phyloP scores from a whole-genome alignment of 2,888 invertebrate species.

The Caenorhabditis sp. region DNA sequence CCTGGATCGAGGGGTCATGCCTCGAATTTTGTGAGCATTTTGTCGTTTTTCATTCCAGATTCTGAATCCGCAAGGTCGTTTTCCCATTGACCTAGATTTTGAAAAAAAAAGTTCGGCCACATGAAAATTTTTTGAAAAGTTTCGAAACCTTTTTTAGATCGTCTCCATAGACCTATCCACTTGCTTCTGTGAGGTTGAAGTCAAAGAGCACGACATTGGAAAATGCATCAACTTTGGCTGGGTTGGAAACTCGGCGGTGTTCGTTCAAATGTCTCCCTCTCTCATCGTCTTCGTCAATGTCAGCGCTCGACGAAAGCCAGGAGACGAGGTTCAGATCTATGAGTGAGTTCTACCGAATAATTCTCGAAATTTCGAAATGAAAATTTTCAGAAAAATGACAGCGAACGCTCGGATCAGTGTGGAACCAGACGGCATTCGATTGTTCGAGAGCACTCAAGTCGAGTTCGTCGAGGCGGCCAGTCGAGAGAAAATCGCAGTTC shows the following conservation, averaged over 20 bases:
- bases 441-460: slow-evolving; percentile 60
- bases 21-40: no score
- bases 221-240: slow-evolving; percentile 64
- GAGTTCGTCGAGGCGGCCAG: slow-evolving; percentile 63
- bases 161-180: slow-evolving; percentile 62
- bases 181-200: slow-evolving; percentile 43
- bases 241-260: slow-evolving; percentile 53
- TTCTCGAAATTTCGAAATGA: neutral
- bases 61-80: no score
- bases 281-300: slow-evolving; percentile 51
- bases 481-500: slow-evolving; percentile 54
- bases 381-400: slow-evolving; percentile 48
- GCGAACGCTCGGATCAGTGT: slow-evolving; percentile 62
- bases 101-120: no score
- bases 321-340: slow-evolving; percentile 42
- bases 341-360: slow-evolving; percentile 22
- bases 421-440: slow-evolving; percentile 68
- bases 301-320: slow-evolving; percentile 40
- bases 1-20: no score
- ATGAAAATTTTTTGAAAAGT: slow-evolving; percentile 2
- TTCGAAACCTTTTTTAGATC: slow-evolving; percentile 37
- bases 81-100: no score
- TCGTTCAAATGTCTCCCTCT: slow-evolving; percentile 56
- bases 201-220: slow-evolving; percentile 45
- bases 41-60: no score